These are phyloP conservation scores for Desmophyllum pertusum DNA, from an alignment of 92 coral and sea anemone species.

Conservation along the genomic window DNA sequence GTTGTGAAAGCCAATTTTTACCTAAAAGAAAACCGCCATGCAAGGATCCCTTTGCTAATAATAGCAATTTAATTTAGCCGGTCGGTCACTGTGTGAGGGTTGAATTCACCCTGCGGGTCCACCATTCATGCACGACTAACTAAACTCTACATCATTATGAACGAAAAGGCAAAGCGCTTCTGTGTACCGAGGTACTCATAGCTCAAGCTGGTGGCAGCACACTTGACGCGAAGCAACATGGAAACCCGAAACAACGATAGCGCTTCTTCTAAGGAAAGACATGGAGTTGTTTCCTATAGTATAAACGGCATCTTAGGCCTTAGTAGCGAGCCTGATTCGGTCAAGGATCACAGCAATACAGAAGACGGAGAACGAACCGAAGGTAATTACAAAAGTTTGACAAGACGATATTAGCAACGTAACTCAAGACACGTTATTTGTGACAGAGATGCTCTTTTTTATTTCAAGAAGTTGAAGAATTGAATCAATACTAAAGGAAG, in stretches of 20 bases:
- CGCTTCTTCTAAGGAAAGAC: slow-evolving; percentile 37
- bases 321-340: slow-evolving; percentile 11
- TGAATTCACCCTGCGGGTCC: slow-evolving; percentile 43
- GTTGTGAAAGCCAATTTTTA: slow-evolving; percentile 70
- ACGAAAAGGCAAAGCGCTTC: slow-evolving; percentile 7
- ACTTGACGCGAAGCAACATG: slow-evolving; percentile 7
- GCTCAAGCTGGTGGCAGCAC: slow-evolving; percentile 21
- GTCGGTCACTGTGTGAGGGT: slow-evolving; percentile 44
- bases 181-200: neutral
- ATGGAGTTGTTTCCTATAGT: slow-evolving; percentile 65
- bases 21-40: slow-evolving; percentile 67
- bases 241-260: slow-evolving; percentile 1
- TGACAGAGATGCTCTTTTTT: neutral
- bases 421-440: too few relatives aligned
- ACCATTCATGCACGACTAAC: slow-evolving; percentile 32
- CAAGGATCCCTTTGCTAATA: slow-evolving; percentile 56
- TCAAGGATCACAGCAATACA: slow-evolving; percentile 7
- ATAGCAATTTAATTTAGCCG: slow-evolving; percentile 71
- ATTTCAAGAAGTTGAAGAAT: slow-evolving; percentile 3
- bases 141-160: slow-evolving; percentile 26
- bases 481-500: slow-evolving; percentile 1
- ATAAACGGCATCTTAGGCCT: slow-evolving; percentile 91
- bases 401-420: too few relatives aligned
- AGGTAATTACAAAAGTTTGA: slow-evolving; percentile 35
- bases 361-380: slow-evolving; percentile 9